Evolutionary conservation across 2,888 invertebrate genomes (phyloP), one percentile per base, ranked within the genome.

Genomic region (Lithophane ornitopus): DNA sequence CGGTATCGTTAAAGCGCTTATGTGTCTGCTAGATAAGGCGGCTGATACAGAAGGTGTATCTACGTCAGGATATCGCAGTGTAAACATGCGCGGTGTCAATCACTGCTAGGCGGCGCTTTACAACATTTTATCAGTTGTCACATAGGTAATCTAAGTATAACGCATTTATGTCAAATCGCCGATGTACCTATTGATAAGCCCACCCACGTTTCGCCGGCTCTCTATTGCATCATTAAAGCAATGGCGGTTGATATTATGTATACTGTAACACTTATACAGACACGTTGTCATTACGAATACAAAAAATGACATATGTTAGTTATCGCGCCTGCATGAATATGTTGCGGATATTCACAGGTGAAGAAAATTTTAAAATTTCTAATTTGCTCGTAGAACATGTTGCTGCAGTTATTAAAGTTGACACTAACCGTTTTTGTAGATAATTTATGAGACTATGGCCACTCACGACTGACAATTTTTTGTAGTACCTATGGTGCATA

Each of bases 141-240:
- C 93, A 94, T 94, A 91, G 85, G 91, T 92, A 96, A 95, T 95
- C 96, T 95, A 94, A 94, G 93, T 95, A 94, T 95, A 95, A 95
- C 95, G 94, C 95, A 95, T 96, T 96, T 95, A 94, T 95, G 94
- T 96, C 95, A 95, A 95, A 95, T 95, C 94, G 94, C 88, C 93
- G 95, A 95, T 95, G 92, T 94, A 93, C 90, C 91, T 90, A 90
- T 89, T 90, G 96, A 96, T 96, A 96, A 95, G 95, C 93, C 95
- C 95, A 96, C 95, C 95, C 95, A 95, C 94, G 94, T 92, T 92
- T 92, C 88, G 89, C 88, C 89, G 90, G 88, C 82, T 85, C 89
- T 89, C 90, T 89, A 89, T 94, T 94, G 94, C 95, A 92, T 92
- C 93, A 94, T 91, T 90, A 89, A 89, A 91, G 92, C 90, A 89